Evolutionary conservation across 2,888 invertebrate species (phyloP).

Genomic region (Callyntrura guangdongensis): DNA sequence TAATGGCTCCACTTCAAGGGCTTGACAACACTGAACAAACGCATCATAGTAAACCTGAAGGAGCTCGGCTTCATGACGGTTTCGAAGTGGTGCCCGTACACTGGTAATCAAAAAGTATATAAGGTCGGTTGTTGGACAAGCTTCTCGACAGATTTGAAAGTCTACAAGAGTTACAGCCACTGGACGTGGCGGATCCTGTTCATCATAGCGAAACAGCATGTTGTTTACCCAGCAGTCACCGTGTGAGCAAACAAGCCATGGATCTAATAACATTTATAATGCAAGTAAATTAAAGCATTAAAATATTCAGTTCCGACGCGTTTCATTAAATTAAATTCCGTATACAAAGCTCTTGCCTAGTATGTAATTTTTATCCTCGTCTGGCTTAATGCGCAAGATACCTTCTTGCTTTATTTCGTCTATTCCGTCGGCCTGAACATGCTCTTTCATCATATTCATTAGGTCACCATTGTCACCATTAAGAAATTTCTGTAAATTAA

Average conservation of each 20-base stretch:
- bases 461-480: background rate
- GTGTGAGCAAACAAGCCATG: slow-evolving; percentile 78
- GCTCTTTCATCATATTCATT: background rate
- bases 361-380: slow-evolving; percentile 25
- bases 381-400: slow-evolving; percentile 48
- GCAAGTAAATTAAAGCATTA: too few species aligned
- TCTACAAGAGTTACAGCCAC: slow-evolving; percentile 76
- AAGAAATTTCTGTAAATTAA: slow-evolving; percentile 3
- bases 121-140: slow-evolving; percentile 79
- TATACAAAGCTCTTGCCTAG: slow-evolving; percentile 41
- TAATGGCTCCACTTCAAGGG: slow-evolving; percentile 36
- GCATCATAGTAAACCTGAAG: slow-evolving; percentile 72
- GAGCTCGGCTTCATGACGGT: slow-evolving; percentile 39
- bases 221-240: slow-evolving; percentile 83
- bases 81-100: slow-evolving; percentile 64
- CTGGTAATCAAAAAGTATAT: slow-evolving; percentile 77
- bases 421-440: slow-evolving; percentile 30
- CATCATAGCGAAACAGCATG: slow-evolving; percentile 80
- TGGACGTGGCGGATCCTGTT: slow-evolving; percentile 58
- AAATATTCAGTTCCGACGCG: too few species aligned
- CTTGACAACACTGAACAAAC: slow-evolving; percentile 66
- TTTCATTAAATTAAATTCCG: too few species aligned
- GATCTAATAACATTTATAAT: too few species aligned
- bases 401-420: slow-evolving; percentile 63
- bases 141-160: slow-evolving; percentile 79